Percentiles rank a stretch among this genome's conserved stretches.
These are phyloP conservation scores for Calameuta filiformis DNA, from an alignment of 2,888 invertebrate species.

Conservation along the genomic window DNA sequence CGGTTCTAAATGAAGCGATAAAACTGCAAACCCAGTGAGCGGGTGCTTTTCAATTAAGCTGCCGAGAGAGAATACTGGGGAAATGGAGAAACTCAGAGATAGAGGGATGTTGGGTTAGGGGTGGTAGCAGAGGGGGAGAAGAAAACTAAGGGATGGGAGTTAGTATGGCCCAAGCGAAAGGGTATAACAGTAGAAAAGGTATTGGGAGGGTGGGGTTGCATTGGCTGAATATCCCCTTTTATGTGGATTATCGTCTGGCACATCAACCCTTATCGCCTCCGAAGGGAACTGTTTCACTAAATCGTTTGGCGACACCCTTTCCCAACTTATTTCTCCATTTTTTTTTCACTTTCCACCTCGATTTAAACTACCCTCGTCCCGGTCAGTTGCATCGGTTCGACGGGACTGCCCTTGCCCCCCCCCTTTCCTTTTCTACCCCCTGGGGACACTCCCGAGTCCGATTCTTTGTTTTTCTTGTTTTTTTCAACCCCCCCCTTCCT, in stretches of 20 bases:
- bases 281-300: slow-evolving; percentile 57
- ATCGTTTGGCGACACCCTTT: slow-evolving; percentile 55
- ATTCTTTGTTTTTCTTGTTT: neutral
- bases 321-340: slow-evolving; percentile 30
- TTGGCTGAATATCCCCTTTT: slow-evolving; percentile 8
- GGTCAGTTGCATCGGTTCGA: neutral
- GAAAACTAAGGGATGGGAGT: slow-evolving; percentile 11
- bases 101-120: slow-evolving; percentile 7
- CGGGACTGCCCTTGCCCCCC: slow-evolving; percentile 12
- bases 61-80: slow-evolving; percentile 18
- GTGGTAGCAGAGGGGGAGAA: slow-evolving; percentile 10
- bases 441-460: neutral
- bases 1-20: slow-evolving; percentile 2
- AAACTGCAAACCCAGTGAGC: neutral
- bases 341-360: slow-evolving; percentile 39
- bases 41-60: slow-evolving; percentile 5
- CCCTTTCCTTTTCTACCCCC: slow-evolving; percentile 26
- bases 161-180: slow-evolving; percentile 9
- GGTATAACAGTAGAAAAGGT: slow-evolving; percentile 25
- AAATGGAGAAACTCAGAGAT: slow-evolving; percentile 9
- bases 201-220: slow-evolving; percentile 20
- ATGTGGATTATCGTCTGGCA: slow-evolving; percentile 26
- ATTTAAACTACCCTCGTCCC: slow-evolving; percentile 44
- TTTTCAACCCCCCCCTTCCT: neutral
- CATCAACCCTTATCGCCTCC: slow-evolving; percentile 55